phyloP scores from a whole-genome alignment of 1,140 invertebrate species.

The Calycopis cecrops region DNA sequence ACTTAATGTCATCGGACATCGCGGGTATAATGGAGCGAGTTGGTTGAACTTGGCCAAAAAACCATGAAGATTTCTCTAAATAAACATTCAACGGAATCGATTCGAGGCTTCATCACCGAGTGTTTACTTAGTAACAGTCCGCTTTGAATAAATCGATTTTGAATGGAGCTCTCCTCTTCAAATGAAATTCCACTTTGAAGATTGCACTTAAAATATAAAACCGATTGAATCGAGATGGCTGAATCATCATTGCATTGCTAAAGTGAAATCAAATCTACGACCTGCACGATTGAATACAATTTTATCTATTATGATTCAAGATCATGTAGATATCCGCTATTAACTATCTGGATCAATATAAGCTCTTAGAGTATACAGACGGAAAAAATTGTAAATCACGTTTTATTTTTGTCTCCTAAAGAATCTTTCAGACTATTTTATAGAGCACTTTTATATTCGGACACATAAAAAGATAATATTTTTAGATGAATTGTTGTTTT shows the following conservation, averaged over 20 bases:
- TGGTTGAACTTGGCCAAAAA: conserved; percentile 60
- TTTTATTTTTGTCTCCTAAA: not conserved
- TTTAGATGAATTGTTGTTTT: too few relatives aligned
- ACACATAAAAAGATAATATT: too few relatives aligned
- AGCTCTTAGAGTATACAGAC: conserved; percentile 1
- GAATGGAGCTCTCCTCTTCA: conserved; percentile 31
- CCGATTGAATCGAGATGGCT: conserved; percentile 10
- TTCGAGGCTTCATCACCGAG: conserved; percentile 57
- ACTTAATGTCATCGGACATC: conserved; percentile 43
- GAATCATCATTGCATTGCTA: conserved; percentile 14
- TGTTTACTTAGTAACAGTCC: conserved; percentile 72
- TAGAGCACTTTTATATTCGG: too few relatives aligned
- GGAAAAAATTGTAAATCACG: not conserved
- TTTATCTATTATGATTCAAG: conserved; percentile 33
- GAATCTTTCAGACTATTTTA: too few relatives aligned
- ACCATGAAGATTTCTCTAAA: conserved; percentile 64
- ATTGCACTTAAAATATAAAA: conserved; percentile 21
- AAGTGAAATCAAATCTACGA: conserved; percentile 15
- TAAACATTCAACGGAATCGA: conserved; percentile 66
- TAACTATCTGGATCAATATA: conserved; percentile 23
- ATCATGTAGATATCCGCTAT: conserved; percentile 35
- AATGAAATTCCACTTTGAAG: conserved; percentile 33
- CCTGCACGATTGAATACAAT: conserved; percentile 22
- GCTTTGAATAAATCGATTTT: conserved; percentile 70
- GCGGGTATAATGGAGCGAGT: conserved; percentile 51